phyloP scores from a whole-genome alignment of 2,797 vertebrate genomes.

The Microctenopoma lineatum region DNA sequence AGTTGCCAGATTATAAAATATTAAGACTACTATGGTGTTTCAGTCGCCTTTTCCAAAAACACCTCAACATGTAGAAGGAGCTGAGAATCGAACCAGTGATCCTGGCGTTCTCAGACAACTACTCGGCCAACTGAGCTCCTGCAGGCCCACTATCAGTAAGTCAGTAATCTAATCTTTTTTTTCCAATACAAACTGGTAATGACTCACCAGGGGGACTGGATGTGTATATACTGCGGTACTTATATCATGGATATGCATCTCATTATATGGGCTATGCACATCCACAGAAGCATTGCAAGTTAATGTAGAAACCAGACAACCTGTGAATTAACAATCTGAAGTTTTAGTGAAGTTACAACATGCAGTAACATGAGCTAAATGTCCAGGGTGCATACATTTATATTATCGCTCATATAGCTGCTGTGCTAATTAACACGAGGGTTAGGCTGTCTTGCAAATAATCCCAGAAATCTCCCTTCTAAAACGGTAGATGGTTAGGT shows the following conservation, averaged over 20 bases:
- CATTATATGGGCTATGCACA: conserved; percentile 47
- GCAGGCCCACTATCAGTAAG: conserved; percentile 10
- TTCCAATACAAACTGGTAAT: conserved; percentile 52
- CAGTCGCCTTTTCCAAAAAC: no score
- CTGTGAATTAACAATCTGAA: conserved; percentile 70
- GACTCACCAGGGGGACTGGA: conserved; percentile 39
- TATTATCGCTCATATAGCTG: conserved; percentile 61
- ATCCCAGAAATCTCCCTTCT: conserved; percentile 39
- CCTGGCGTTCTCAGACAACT: no score
- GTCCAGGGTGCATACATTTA: conserved; percentile 59
- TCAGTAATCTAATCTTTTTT: conserved; percentile 54
- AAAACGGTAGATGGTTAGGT: not conserved
- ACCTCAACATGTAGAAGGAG: no score
- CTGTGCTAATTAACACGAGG: conserved; percentile 67
- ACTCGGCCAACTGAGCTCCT: no score
- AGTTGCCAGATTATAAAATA: no score
- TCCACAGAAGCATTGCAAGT: conserved; percentile 40
- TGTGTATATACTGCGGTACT: conserved; percentile 18
- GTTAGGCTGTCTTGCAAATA: conserved; percentile 58
- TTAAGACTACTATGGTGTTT: no score
- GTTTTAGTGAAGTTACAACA: conserved; percentile 57
- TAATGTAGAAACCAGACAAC: conserved; percentile 50
- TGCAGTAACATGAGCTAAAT: conserved; percentile 49
- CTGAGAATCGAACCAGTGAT: no score
- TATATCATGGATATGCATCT: conserved; percentile 59